Conservation (phyloP, 2,888 invertebrate genomes). For the Andrena hattorfiana region DNA sequence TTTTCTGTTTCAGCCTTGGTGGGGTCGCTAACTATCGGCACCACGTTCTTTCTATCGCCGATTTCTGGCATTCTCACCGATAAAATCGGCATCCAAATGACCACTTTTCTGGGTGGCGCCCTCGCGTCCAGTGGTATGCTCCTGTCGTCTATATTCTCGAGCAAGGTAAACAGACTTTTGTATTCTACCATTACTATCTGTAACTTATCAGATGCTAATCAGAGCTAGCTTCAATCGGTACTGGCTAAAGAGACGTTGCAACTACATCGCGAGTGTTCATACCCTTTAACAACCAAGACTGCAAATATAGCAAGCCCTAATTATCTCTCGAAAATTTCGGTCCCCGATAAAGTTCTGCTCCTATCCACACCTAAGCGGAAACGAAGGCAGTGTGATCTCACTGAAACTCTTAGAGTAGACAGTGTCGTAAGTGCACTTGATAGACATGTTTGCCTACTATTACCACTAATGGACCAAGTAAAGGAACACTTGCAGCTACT, state of each 20-base stretch:
- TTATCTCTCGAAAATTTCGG: no score
- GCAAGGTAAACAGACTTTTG: constrained; percentile 81
- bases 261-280: no score
- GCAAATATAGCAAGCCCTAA: no score
- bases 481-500: background rate
- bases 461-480: background rate
- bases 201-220: no score
- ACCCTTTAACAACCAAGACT: no score
- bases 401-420: background rate
- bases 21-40: constrained; percentile 94
- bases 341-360: no score
- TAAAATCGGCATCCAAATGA: constrained; percentile 92
- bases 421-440: constrained; percentile 1
- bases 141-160: constrained; percentile 91
- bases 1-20: constrained; percentile 92
- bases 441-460: background rate
- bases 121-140: constrained; percentile 92
- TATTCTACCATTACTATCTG: no score
- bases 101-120: constrained; percentile 93
- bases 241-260: no score
- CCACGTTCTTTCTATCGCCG: constrained; percentile 95
- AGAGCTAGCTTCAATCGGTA: no score
- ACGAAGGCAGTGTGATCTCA: constrained; percentile 1
- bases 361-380: no score
- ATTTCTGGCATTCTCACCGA: constrained; percentile 95